These are phyloP conservation scores for Hypsopygia costalis DNA, from an alignment of 2,888 invertebrate species.

Conservation along the genomic window DNA sequence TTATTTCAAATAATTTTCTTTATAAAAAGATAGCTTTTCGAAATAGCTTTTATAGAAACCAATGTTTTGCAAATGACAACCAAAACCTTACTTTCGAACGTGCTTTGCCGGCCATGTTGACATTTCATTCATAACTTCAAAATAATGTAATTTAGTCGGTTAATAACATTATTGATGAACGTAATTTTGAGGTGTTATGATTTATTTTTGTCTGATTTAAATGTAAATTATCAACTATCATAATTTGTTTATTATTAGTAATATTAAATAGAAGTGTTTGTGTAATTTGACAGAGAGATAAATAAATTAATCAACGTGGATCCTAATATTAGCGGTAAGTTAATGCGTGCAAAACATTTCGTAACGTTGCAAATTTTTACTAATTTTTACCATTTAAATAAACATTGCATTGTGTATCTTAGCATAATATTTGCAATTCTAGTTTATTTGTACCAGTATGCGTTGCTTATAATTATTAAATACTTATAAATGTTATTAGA, in stretches of 20 bases:
- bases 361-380: too few relatives aligned
- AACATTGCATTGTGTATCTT: too few relatives aligned
- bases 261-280: slow-evolving; percentile 1
- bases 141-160: slow-evolving; percentile 19
- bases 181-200: not conserved
- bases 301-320: slow-evolving; percentile 49
- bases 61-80: too few relatives aligned
- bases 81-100: not conserved
- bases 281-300: slow-evolving; percentile 20
- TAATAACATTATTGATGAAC: slow-evolving; percentile 25
- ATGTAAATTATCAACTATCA: not conserved
- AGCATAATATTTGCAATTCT: too few relatives aligned
- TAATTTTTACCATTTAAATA: too few relatives aligned
- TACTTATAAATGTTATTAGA: too few relatives aligned
- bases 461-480: too few relatives aligned
- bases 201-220: not conserved
- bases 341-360: slow-evolving; percentile 15
- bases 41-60: too few relatives aligned
- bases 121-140: too few relatives aligned
- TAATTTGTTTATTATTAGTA: slow-evolving; percentile 10
- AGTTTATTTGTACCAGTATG: too few relatives aligned
- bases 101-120: not conserved
- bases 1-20: too few relatives aligned
- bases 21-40: too few relatives aligned
- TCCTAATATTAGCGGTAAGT: slow-evolving; percentile 56